These are phyloP conservation scores for Atlantisia rogersi DNA, from an alignment of 2,113 vertebrate species.

Conservation along the genomic window DNA sequence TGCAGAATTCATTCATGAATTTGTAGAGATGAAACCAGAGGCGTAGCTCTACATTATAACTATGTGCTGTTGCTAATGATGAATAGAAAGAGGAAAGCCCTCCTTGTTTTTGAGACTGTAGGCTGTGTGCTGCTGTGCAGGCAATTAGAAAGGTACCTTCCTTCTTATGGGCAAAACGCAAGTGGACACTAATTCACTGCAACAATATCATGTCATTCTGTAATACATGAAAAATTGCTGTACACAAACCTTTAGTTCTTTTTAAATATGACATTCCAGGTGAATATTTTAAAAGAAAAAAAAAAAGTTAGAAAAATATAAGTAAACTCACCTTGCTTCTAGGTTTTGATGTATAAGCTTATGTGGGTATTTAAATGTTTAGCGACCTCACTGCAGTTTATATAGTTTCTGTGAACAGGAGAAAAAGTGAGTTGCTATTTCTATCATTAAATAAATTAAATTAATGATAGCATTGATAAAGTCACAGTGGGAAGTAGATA, in stretches of 20 bases:
- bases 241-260: background rate
- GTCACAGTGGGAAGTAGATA: background rate
- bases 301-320: background rate
- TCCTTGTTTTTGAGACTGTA: background rate
- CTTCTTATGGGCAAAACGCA: background rate
- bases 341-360: background rate
- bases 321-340: background rate
- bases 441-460: background rate
- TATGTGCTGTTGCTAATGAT: background rate
- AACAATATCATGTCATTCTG: background rate
- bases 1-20: background rate
- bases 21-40: background rate
- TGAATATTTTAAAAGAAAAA: background rate
- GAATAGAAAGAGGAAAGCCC: background rate
- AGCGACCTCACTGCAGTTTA: background rate
- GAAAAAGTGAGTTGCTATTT: background rate
- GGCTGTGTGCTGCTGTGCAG: background rate
- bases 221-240: background rate
- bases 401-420: background rate
- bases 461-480: background rate
- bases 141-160: background rate
- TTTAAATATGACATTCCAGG: background rate
- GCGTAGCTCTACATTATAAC: background rate
- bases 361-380: background rate
- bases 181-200: background rate